Percentiles rank a stretch among this genome's conserved stretches.
These are phyloP conservation scores for Heliconius hermathena DNA, from an alignment of 1,140 invertebrate genomes.

Conservation along the genomic window DNA sequence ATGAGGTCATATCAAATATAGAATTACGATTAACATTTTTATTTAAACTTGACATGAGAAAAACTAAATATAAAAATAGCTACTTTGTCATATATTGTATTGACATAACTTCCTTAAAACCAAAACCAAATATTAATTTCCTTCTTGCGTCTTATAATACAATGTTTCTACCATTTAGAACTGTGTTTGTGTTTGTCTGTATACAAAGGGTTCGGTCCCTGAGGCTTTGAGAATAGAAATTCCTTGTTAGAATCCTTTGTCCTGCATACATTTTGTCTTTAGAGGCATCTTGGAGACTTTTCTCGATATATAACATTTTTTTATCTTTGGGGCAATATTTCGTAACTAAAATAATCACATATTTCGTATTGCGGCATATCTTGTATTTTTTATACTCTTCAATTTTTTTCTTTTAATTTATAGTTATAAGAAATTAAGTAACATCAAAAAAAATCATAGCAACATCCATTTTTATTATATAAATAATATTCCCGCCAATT, in stretches of 20 bases:
- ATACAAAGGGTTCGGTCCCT: not conserved
- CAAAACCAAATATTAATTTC: not conserved
- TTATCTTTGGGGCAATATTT: not conserved
- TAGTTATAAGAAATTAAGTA: not conserved
- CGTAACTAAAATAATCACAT: not conserved
- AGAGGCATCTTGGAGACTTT: not conserved
- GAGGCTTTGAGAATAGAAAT: conserved; percentile 4
- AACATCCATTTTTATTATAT: too few relatives aligned
- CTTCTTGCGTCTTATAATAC: not conserved
- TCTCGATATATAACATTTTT: not conserved
- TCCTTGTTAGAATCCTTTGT: not conserved
- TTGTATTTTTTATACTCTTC: not conserved
- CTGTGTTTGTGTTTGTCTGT: not conserved
- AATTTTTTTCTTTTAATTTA: not conserved
- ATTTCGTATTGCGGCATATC: not conserved
- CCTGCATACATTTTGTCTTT: conserved; percentile 5
- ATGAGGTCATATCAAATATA: too few relatives aligned
- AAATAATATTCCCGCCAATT: too few relatives aligned
- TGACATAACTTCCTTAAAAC: not conserved
- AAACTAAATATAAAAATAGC: not conserved
- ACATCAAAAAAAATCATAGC: too few relatives aligned
- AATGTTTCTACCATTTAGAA: not conserved
- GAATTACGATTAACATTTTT: too few relatives aligned
- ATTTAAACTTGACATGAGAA: too few relatives aligned
- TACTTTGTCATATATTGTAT: not conserved